Evolutionary conservation across 2,888 invertebrate genomes (phyloP).

Genomic region (Catonia carolina): DNA sequence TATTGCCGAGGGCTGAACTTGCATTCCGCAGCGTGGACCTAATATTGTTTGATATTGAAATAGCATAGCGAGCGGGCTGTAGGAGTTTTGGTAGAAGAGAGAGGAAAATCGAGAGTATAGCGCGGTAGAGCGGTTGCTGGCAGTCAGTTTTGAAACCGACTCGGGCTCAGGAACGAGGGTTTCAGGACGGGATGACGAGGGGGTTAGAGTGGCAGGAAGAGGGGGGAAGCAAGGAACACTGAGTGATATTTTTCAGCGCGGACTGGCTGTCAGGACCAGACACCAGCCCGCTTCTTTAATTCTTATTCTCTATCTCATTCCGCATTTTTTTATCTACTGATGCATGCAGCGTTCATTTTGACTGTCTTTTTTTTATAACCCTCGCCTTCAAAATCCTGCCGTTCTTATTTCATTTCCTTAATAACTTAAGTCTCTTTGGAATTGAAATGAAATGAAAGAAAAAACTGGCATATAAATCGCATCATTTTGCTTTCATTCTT

Average conservation of each 20-base stretch:
- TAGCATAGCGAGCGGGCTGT: background rate
- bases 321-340: slow-evolving; percentile 22
- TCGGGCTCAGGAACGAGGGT: too few relatives aligned
- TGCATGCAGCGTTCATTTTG: slow-evolving; percentile 21
- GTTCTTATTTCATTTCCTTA: slow-evolving; percentile 27
- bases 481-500: slow-evolving; percentile 23
- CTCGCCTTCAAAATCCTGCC: slow-evolving; percentile 15
- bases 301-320: slow-evolving; percentile 22
- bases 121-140: slow-evolving; percentile 4
- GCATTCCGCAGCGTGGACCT: background rate
- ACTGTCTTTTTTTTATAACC: slow-evolving; percentile 18
- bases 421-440: slow-evolving; percentile 26
- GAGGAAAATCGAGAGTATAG: background rate
- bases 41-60: slow-evolving; percentile 14
- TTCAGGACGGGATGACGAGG: background rate
- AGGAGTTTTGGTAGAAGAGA: background rate
- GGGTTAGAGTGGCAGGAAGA: background rate
- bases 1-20: slow-evolving; percentile 3
- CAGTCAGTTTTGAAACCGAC: slow-evolving; percentile 16
- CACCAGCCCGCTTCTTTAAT: slow-evolving; percentile 24
- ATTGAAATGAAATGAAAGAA: slow-evolving; percentile 24
- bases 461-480: slow-evolving; percentile 25
- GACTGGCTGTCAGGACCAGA: slow-evolving; percentile 15
- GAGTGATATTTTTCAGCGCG: slow-evolving; percentile 26
- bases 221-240: slow-evolving; percentile 11